Evolutionary conservation across 2,113 vertebrate species (phyloP).

Genomic region (Ammodytes dubius): DNA sequence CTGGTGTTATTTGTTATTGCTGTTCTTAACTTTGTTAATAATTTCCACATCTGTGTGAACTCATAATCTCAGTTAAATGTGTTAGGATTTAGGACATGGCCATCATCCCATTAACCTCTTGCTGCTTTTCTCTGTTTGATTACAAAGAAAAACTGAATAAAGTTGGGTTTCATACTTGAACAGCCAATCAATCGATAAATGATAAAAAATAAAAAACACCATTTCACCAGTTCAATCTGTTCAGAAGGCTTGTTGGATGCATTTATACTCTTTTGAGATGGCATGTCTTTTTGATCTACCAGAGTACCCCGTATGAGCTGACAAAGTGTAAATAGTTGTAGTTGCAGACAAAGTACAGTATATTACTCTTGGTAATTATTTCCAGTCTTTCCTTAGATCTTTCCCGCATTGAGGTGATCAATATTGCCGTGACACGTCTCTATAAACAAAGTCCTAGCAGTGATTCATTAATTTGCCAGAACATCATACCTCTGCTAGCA

Average conservation of each 20-base stretch:
- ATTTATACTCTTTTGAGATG: not conserved
- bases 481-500: not conserved
- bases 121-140: slow-evolving; percentile 9
- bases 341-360: not conserved
- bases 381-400: too few relatives aligned
- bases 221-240: not conserved
- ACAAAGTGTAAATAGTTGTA: not conserved
- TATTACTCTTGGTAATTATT: not conserved
- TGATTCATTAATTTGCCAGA: not conserved
- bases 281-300: not conserved
- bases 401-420: too few relatives aligned
- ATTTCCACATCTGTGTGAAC: slow-evolving; percentile 58
- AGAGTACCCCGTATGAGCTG: not conserved
- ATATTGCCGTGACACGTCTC: not conserved
- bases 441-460: not conserved
- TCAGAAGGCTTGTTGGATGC: not conserved
- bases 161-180: too few relatives aligned
- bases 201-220: not conserved
- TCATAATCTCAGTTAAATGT: slow-evolving; percentile 53
- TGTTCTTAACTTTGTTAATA: slow-evolving; percentile 32
- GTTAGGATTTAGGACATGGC: slow-evolving; percentile 35
- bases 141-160: not conserved
- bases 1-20: slow-evolving; percentile 21
- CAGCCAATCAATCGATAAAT: too few relatives aligned
- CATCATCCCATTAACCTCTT: slow-evolving; percentile 36